These are phyloP conservation scores for Nomada flava DNA, from an alignment of 2,888 invertebrate species.

Conservation along the genomic window DNA sequence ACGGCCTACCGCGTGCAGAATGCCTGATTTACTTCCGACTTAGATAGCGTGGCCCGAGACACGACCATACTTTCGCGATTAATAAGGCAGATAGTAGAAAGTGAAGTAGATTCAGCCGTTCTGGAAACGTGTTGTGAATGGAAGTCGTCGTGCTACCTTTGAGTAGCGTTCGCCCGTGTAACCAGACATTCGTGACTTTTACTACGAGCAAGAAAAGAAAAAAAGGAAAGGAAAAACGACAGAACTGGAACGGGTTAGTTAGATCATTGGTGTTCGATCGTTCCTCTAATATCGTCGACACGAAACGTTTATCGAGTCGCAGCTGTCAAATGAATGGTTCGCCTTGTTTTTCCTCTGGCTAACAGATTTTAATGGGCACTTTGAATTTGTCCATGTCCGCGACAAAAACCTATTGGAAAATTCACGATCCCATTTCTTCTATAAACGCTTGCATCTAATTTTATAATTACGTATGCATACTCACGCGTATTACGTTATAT, in stretches of 20 bases:
- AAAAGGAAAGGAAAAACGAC: too few relatives aligned
- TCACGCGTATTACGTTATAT: background rate
- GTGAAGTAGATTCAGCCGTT: slow-evolving; percentile 76
- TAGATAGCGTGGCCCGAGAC: slow-evolving; percentile 74
- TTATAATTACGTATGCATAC: background rate
- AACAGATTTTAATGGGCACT: background rate
- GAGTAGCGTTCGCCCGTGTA: slow-evolving; percentile 23
- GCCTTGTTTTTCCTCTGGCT: background rate
- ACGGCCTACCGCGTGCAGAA: slow-evolving; percentile 52
- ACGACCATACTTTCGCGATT: slow-evolving; percentile 77
- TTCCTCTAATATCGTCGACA: background rate
- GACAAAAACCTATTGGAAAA: background rate
- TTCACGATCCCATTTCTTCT: slow-evolving; percentile 3
- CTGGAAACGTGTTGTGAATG: slow-evolving; percentile 64
- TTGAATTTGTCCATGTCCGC: slow-evolving; percentile 35
- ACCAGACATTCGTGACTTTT: slow-evolving; percentile 30
- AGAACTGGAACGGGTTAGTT: background rate
- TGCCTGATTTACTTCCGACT: slow-evolving; percentile 77
- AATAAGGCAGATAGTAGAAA: slow-evolving; percentile 79
- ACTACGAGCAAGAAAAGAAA: background rate
- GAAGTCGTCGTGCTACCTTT: slow-evolving; percentile 42
- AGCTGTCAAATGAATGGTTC: slow-evolving; percentile 5
- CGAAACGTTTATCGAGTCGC: slow-evolving; percentile 10
- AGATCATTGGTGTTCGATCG: too few relatives aligned
- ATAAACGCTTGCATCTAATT: too few relatives aligned